Percentiles rank a stretch among this genome's conserved stretches.
phyloP scores from a whole-genome alignment of 2,113 vertebrate genomes.

The Leucoraja erinaceus region DNA sequence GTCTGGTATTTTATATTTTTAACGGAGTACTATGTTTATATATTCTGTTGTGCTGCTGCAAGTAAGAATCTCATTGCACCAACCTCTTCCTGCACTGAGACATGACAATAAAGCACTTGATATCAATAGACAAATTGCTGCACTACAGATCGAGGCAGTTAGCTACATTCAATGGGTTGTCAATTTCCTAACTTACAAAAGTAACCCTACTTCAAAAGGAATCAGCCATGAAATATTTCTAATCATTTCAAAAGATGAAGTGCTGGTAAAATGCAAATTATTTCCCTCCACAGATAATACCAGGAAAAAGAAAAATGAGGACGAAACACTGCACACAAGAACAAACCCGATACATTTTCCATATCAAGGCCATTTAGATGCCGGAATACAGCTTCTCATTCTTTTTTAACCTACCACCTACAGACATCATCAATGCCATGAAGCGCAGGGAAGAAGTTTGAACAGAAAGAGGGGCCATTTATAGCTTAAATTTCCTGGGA shows the following conservation, averaged over 20 bases:
- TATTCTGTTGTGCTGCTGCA: too few species aligned
- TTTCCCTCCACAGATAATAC: not conserved
- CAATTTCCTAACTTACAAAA: not conserved
- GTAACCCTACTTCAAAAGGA: not conserved
- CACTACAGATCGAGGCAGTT: not conserved
- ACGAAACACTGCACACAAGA: not conserved
- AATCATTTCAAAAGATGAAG: too few species aligned
- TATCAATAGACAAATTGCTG: not conserved
- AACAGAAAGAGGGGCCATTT: not conserved
- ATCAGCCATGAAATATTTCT: not conserved
- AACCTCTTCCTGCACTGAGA: too few species aligned
- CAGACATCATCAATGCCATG: conserved; percentile 2
- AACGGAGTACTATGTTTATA: too few species aligned
- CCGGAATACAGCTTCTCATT: not conserved
- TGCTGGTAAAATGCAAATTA: not conserved
- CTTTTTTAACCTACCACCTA: not conserved
- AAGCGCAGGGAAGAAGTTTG: not conserved
- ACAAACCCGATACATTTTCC: too few species aligned
- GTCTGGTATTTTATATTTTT: too few species aligned
- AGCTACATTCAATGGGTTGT: not conserved
- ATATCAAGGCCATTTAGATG: not conserved
- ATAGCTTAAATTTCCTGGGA: not conserved
- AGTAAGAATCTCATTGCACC: too few species aligned
- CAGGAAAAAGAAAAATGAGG: not conserved
- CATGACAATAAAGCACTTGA: not conserved